These are phyloP conservation scores for Eidolon dupreanum DNA, from an alignment of 2,797 vertebrate species.

Conservation along the genomic window DNA sequence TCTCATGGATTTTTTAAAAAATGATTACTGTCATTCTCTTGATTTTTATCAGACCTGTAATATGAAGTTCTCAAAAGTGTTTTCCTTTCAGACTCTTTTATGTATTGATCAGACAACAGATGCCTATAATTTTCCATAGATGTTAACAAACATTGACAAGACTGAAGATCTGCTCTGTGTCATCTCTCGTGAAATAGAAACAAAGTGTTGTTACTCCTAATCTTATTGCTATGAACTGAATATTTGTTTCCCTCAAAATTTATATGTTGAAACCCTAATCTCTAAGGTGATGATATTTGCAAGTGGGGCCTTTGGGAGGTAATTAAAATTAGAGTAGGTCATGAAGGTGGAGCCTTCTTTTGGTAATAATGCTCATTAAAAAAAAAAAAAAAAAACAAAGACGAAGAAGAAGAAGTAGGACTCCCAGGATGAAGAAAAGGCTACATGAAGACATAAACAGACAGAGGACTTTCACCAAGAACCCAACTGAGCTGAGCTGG, in stretches of 20 bases:
- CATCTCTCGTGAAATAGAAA: not conserved
- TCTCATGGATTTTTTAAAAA: not conserved
- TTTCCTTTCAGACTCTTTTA: conserved; percentile 8
- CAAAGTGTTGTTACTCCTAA: not conserved
- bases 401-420: not conserved
- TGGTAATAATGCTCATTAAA: not conserved
- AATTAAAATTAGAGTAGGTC: not conserved
- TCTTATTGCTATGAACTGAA: not conserved
- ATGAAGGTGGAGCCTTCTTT: not conserved
- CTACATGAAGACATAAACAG: not conserved
- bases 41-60: conserved; percentile 44
- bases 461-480: not conserved
- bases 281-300: not conserved
- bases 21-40: conserved; percentile 31
- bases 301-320: not conserved
- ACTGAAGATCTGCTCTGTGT: not conserved
- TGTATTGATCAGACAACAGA: conserved; percentile 23
- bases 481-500: not conserved
- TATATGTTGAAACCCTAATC: not conserved
- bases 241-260: too few species aligned
- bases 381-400: too few species aligned
- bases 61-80: conserved; percentile 59
- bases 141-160: conserved; percentile 15
- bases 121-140: not conserved
- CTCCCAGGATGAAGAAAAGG: not conserved